A percentile compares a stretch with the other conserved stretches of the same genome.
phyloP scores from a whole-genome alignment of 64 coral and sea anemone species.

The Hydrozoanthus tunicans region DNA sequence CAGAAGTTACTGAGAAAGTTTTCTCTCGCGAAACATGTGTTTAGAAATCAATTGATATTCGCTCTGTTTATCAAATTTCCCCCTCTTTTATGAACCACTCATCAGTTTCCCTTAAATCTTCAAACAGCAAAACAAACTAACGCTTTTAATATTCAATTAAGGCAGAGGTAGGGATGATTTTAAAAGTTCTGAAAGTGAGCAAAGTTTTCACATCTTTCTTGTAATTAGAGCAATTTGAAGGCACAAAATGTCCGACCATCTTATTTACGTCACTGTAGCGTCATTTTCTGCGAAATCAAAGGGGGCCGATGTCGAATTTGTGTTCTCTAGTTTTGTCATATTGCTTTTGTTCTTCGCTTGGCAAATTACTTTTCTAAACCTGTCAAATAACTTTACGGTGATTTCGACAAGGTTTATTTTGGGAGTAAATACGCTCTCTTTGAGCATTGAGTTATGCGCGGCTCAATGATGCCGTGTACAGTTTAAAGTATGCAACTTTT shows the following conservation, averaged over 20 bases:
- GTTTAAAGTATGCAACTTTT: too few relatives aligned
- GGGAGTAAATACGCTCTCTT: conserved; percentile 51
- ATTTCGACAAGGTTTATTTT: conserved; percentile 61
- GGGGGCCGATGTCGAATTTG: conserved; percentile 24
- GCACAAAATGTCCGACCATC: neutral
- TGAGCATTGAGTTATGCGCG: conserved; percentile 21
- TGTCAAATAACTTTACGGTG: conserved; percentile 48
- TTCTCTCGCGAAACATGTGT: too few relatives aligned
- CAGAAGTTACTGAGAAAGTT: too few relatives aligned
- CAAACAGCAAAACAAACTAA: neutral
- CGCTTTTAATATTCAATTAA: neutral
- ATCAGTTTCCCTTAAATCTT: neutral
- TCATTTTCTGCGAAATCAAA: conserved; percentile 42
- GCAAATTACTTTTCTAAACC: conserved; percentile 49
- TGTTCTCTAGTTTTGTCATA: conserved; percentile 38
- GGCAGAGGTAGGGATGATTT: neutral
- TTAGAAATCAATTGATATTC: neutral
- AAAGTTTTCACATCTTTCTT: conserved; percentile 51
- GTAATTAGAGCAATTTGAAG: conserved; percentile 55
- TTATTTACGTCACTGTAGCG: conserved; percentile 38
- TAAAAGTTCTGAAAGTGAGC: neutral
- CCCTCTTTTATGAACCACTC: neutral
- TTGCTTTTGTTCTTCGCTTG: neutral
- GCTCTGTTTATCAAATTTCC: neutral
- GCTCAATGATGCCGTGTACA: neutral